phyloP scores from a whole-genome alignment of 2,797 vertebrate species.

The Heliangelus exortis region DNA sequence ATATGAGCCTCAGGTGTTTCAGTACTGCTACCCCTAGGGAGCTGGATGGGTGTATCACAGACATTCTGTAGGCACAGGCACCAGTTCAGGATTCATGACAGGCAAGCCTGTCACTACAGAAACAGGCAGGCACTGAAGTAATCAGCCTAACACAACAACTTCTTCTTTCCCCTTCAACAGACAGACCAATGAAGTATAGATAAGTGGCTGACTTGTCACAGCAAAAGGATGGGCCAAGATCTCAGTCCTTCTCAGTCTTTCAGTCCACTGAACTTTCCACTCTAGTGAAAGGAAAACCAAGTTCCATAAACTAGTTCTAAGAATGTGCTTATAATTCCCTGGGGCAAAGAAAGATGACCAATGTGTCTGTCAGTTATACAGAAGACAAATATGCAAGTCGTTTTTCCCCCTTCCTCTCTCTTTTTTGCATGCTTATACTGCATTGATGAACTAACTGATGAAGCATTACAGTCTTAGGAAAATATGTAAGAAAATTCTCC shows the following conservation, averaged over 20 bases:
- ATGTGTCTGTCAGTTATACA: not conserved
- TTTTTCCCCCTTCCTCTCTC: not conserved
- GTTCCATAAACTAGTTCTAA: not conserved
- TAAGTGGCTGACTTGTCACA: not conserved
- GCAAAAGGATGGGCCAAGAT: not conserved
- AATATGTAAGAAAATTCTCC: not conserved
- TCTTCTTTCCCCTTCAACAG: not conserved
- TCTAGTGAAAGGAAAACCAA: not conserved
- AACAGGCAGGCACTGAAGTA: rapidly evolving
- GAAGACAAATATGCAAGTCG: not conserved
- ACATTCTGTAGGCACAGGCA: not conserved
- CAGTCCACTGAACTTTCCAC: not conserved
- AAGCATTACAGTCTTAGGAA: not conserved
- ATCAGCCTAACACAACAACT: not conserved
- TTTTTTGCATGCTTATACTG: not conserved
- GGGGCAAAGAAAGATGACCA: not conserved
- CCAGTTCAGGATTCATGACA: not conserved
- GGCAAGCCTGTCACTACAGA: not conserved
- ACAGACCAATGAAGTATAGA: not conserved
- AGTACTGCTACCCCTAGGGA: not conserved
- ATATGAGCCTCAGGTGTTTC: not conserved
- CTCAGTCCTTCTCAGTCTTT: not conserved
- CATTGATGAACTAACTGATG: not conserved
- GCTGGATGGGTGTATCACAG: not conserved
- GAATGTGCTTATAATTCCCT: not conserved